phyloP scores from a whole-genome alignment of 2,797 vertebrate species.

The Adelosebastes latens region DNA sequence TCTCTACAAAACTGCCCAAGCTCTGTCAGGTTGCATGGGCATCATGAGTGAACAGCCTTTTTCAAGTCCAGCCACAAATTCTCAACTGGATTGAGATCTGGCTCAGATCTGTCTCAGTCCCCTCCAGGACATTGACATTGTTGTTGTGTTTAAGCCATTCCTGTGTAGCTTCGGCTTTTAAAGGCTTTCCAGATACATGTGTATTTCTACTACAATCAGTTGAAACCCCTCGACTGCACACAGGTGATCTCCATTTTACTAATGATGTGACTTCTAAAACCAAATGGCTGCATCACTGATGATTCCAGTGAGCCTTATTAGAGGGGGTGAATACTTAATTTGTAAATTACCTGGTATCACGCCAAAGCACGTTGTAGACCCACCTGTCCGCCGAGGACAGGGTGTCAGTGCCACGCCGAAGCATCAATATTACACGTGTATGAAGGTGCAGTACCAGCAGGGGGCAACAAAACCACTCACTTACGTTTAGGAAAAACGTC shows the following conservation, averaged over 20 bases:
- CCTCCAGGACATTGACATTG: background rate
- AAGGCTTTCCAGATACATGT: background rate
- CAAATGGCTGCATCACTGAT: background rate
- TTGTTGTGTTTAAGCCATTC: background rate
- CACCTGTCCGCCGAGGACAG: background rate
- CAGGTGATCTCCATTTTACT: background rate
- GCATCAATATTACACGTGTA: background rate
- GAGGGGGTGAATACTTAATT: background rate
- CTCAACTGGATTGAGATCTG: background rate
- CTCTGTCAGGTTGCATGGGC: background rate
- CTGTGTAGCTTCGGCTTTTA: background rate
- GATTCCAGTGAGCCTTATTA: background rate
- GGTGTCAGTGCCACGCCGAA: background rate
- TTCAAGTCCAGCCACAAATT: background rate
- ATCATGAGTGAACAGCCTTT: background rate
- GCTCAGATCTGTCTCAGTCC: background rate
- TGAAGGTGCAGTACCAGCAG: background rate
- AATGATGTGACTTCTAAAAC: background rate
- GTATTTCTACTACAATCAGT: background rate
- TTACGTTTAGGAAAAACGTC: background rate
- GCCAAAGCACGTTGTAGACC: background rate
- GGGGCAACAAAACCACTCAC: background rate
- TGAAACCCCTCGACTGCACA: background rate
- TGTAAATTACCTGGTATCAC: background rate
- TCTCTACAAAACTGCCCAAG: background rate